Percentiles rank a stretch among this genome's conserved stretches.
Conservation (phyloP, 2,888 invertebrate species). For the Tipula lateralis region DNA sequence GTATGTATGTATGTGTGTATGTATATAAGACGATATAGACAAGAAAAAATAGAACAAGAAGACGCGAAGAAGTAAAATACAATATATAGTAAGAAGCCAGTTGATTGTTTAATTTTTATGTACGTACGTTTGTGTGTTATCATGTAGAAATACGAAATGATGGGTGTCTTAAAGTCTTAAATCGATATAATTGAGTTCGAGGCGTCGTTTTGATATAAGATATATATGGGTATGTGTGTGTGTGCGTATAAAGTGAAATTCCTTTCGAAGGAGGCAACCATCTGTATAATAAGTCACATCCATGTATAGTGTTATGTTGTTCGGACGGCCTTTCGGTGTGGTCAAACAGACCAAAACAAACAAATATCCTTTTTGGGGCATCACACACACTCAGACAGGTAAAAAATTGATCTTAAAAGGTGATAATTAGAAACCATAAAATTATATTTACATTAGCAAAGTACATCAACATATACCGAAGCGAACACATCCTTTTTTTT, state of each 20-base stretch:
- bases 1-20: no score
- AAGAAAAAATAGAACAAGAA: background rate
- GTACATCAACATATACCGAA: background rate
- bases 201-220: background rate
- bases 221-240: background rate
- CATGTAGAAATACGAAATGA: background rate
- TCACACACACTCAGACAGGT: background rate
- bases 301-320: no score
- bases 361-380: background rate
- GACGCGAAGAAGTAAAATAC: background rate
- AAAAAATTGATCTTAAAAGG: background rate
- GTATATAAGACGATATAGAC: background rate
- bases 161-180: background rate
- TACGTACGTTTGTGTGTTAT: background rate
- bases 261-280: background rate
- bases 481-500: no score
- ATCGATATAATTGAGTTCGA: background rate
- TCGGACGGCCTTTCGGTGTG: background rate
- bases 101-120: background rate
- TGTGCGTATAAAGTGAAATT: background rate
- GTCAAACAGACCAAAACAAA: background rate
- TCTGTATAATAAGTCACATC: background rate
- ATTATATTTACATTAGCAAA: background rate
- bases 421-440: conserved; percentile 19
- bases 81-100: background rate